These are phyloP conservation scores for Rhizomys pruinosus DNA, from an alignment of 2,113 vertebrate genomes.

Conservation along the genomic window DNA sequence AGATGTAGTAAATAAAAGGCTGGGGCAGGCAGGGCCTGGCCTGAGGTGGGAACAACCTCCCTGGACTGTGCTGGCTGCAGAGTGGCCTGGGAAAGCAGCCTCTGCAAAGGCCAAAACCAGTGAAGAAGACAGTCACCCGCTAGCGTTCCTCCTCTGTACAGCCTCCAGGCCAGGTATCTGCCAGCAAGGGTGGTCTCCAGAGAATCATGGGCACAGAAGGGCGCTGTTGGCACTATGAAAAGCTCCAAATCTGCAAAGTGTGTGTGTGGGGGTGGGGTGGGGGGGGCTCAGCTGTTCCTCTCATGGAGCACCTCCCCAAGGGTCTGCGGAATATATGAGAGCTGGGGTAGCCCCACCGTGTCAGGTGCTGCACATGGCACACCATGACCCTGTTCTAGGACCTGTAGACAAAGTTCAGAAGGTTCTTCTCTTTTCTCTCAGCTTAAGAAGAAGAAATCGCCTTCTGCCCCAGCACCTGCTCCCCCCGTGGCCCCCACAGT, in stretches of 20 bases:
- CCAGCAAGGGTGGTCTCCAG: no score
- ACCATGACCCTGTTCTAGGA: neutral
- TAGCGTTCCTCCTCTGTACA: no score
- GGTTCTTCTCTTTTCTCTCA: neutral
- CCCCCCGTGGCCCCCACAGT: neutral
- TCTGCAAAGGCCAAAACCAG: neutral
- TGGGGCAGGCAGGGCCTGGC: neutral
- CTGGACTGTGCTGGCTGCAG: neutral
- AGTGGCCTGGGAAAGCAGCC: neutral
- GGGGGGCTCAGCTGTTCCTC: neutral
- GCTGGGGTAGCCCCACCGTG: neutral
- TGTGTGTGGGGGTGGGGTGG: neutral
- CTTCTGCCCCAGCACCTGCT: fast-evolving
- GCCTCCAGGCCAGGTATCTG: neutral
- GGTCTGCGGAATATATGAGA: neutral
- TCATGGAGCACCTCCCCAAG: neutral
- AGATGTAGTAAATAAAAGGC: neutral
- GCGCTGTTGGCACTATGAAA: no score
- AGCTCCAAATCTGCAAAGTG: neutral
- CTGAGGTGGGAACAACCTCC: no score
- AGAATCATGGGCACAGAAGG: neutral
- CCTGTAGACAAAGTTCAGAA: neutral
- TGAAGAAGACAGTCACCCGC: neutral
- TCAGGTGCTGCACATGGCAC: neutral
- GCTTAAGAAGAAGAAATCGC: neutral